Evolutionary conservation across 1,140 invertebrate genomes (phyloP).

Genomic region (Dinoponera quadriceps): DNA sequence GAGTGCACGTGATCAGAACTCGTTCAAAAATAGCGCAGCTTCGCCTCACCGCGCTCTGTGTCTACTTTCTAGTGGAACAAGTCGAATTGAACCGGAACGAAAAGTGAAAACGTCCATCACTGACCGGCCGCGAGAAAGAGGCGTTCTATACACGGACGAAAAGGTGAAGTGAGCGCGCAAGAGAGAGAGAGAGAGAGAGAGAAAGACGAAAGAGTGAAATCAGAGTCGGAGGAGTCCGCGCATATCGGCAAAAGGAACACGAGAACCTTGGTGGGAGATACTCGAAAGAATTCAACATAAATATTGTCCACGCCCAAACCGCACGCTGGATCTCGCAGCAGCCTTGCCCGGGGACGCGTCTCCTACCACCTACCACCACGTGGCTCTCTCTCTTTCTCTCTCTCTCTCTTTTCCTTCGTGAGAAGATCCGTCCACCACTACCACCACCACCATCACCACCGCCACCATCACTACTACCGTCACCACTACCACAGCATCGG

Average conservation of each 20-base stretch:
- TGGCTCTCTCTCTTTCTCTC: conserved; percentile 58
- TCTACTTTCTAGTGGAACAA: conserved; percentile 25
- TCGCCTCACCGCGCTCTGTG: too few relatives aligned
- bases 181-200: conserved; percentile 24
- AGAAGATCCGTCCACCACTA: conserved; percentile 56
- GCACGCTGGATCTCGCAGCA: conserved; percentile 49
- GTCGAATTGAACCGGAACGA: background rate
- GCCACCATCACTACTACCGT: conserved; percentile 36
- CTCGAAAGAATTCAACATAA: conserved; percentile 67
- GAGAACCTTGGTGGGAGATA: conserved; percentile 12
- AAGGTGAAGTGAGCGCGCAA: too few relatives aligned
- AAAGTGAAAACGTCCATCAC: conserved; percentile 14
- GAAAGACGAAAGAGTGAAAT: conserved; percentile 35
- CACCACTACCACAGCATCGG: background rate
- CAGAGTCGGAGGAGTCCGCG: background rate
- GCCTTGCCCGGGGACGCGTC: conserved; percentile 60
- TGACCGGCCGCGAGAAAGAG: background rate
- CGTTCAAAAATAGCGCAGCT: too few relatives aligned
- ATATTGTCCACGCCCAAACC: conserved; percentile 74
- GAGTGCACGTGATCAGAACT: too few relatives aligned
- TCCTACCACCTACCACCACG: conserved; percentile 68
- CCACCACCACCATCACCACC: conserved; percentile 41
- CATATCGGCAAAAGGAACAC: conserved; percentile 26
- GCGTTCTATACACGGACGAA: background rate
- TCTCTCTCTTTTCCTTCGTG: conserved; percentile 56